A percentile compares a stretch with the other conserved stretches of the same genome.
Conservation (phyloP, 2,888 invertebrate species). For the Glyphotaelius pellucidus region DNA sequence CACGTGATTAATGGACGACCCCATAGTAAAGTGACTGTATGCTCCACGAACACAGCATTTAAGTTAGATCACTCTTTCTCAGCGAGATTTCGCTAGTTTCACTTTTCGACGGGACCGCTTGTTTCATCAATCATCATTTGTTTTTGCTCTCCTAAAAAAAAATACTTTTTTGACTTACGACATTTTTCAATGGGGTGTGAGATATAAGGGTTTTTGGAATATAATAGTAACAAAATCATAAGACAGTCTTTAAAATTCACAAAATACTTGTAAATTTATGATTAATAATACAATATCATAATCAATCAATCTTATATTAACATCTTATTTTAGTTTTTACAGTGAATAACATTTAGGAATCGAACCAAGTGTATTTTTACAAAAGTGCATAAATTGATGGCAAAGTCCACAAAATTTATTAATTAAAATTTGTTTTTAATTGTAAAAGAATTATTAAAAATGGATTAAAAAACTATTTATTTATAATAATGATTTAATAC, state of each 20-base stretch:
- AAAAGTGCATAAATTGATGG: neutral
- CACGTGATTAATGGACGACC: too few relatives aligned
- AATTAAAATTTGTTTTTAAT: neutral
- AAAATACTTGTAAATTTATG: neutral
- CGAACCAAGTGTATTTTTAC: neutral
- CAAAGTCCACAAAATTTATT: neutral
- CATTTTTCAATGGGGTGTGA: too few relatives aligned
- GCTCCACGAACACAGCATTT: too few relatives aligned
- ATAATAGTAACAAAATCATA: neutral
- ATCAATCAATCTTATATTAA: neutral
- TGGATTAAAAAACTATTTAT: neutral
- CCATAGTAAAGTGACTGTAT: too few relatives aligned
- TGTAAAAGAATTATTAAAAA: neutral
- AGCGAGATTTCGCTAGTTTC: too few relatives aligned
- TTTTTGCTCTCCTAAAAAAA: too few relatives aligned
- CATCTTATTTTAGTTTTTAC: neutral
- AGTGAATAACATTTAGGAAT: neutral
- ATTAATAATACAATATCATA: neutral
- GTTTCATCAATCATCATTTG: too few relatives aligned
- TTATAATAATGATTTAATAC: neutral
- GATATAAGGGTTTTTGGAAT: neutral
- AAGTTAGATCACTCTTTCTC: too few relatives aligned
- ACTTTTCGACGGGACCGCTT: too few relatives aligned
- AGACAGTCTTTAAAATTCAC: neutral
- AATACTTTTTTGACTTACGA: too few relatives aligned